Evolutionary conservation across 2,888 invertebrate species (phyloP).

Genomic region (Zhengitettix transpicula): DNA sequence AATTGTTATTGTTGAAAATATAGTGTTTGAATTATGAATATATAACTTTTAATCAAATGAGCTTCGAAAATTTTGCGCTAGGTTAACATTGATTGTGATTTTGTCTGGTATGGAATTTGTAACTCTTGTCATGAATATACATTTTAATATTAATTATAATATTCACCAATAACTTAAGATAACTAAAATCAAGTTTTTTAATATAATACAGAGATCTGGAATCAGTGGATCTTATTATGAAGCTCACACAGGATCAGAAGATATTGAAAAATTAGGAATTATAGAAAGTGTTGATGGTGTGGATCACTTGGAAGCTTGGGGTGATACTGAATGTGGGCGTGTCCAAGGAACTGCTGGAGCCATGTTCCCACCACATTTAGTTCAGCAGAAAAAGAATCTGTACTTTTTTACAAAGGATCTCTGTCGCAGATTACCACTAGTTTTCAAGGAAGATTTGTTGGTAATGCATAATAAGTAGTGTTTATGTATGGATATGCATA

Average conservation of each 20-base stretch:
- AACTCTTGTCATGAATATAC: no score
- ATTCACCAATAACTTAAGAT: no score
- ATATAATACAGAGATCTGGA: constrained; percentile 41
- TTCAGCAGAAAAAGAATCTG: constrained; percentile 24
- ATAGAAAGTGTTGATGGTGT: constrained; percentile 46
- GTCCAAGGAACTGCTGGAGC: constrained; percentile 56
- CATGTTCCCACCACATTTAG: constrained; percentile 46
- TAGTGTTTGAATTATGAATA: no score
- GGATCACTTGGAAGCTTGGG: constrained; percentile 40
- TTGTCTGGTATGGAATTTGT: no score
- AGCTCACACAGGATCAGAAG: constrained; percentile 47
- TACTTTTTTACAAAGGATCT: constrained; percentile 51
- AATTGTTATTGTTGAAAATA: no score
- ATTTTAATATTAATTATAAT: no score
- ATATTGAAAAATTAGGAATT: constrained; percentile 43
- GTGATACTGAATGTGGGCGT: constrained; percentile 49
- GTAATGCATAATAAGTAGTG: no score
- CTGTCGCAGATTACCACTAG: constrained; percentile 48
- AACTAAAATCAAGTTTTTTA: not conserved
- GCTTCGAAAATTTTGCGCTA: no score
- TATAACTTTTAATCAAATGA: no score
- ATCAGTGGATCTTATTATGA: constrained; percentile 44
- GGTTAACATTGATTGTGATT: no score
- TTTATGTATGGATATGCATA: no score
- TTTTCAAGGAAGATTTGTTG: constrained; percentile 23